Evolutionary conservation across 2,113 vertebrate species (phyloP), one percentile per base, ranked within the genome.

Genomic region (Lota lota): DNA sequence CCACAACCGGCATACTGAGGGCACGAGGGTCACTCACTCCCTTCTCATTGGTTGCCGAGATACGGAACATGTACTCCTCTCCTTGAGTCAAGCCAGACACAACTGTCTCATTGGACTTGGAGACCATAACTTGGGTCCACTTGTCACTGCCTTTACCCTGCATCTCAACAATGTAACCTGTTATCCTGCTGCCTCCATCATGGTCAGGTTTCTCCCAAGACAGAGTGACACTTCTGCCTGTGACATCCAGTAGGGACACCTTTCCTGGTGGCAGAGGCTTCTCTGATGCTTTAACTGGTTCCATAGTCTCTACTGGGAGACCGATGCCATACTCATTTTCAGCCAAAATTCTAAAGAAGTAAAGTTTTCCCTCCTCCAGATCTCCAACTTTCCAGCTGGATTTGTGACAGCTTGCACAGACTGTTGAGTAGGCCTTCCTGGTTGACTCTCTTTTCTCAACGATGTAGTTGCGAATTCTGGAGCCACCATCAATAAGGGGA

Each of bases 141-240:
- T 93, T 97, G 63, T 99, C 97, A 90, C 95, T 98, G 70, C 93
- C 95, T 90, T 97, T 98, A 74, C 92, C 88, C 82, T 98, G 97
- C 97, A 99, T 99, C 85, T 99, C 97, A 67, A 99, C 94, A 81
- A 94, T 94, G 74, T 99, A 99, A 63, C 94, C 95, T 64, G 94
- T 88, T 81, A 99, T 97, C 88, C 96, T 93, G 86, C 97, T 99
- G 69, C 97, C 97, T 77, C 97, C 97, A 76, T 99, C 97, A 78
- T 99, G 94, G 64, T 99, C 97, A 47, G 97, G 97, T 82, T 98
- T 99, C 87, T 99, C 97, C 97, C 97, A 99, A 63, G 93, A 91
- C 1, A 99, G 86, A 24, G 94, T 93, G 58, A 99, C 94, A 0
- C 94, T 98, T 20, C 88, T 95, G 81, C 95, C 87, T 59, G 96